Evolutionary conservation across 1,140 invertebrate species (phyloP).

Genomic region (Drosophila ohnishii): DNA sequence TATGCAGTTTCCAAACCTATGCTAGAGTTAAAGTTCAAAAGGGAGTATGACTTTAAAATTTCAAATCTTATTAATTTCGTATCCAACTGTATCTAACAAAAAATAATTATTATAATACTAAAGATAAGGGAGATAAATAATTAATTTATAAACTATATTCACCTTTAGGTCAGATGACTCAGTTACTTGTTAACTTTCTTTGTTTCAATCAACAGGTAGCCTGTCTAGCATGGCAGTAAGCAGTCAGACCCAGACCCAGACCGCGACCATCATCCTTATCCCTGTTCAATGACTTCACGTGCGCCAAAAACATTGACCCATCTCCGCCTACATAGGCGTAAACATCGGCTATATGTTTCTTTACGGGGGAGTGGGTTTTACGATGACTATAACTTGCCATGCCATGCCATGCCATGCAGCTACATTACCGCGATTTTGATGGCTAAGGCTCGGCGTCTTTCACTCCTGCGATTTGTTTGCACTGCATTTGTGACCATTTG

Average conservation of each 20-base stretch:
- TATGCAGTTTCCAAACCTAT: too few relatives aligned
- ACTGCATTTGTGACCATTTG: conserved; percentile 67
- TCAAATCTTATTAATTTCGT: background rate
- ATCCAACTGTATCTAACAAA: background rate
- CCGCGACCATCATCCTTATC: conserved; percentile 7
- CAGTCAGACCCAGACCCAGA: background rate
- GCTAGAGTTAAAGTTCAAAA: background rate
- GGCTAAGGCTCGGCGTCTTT: conserved; percentile 53
- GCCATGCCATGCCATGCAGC: conserved; percentile 27
- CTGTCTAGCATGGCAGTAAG: conserved; percentile 3
- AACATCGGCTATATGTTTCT: conserved; percentile 29
- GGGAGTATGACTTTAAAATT: background rate
- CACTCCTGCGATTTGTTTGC: conserved; percentile 63
- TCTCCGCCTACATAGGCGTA: conserved; percentile 31
- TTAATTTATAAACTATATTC: background rate
- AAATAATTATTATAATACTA: background rate
- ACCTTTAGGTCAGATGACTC: background rate
- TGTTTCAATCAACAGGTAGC: conserved; percentile 33
- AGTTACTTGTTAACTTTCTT: conserved; percentile 1
- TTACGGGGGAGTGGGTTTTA: conserved; percentile 43
- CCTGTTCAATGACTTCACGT: conserved; percentile 54
- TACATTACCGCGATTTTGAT: conserved; percentile 56
- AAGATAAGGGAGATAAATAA: background rate
- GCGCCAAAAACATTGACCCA: conserved; percentile 61
- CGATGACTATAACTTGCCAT: conserved; percentile 61